These are phyloP conservation scores for Zoroaster sp. DNA, from an alignment of 53 echinoderm and acorn worm genomes.

Conservation along the genomic window DNA sequence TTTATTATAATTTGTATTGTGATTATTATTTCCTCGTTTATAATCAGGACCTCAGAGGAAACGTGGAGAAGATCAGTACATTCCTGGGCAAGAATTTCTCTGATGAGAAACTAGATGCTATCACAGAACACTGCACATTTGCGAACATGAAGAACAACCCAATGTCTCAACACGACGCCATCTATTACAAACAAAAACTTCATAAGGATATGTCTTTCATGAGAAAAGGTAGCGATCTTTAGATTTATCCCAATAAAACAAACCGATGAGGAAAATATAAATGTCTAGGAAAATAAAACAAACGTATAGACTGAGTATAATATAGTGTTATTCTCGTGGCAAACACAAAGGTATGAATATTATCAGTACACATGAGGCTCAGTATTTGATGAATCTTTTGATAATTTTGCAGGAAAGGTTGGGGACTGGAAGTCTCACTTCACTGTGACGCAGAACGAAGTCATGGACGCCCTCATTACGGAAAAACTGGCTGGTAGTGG, in stretches of 20 bases:
- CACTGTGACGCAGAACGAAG: conserved; percentile 48
- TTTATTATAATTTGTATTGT: too few relatives aligned
- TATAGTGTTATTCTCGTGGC: too few relatives aligned
- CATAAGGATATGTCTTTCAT: background rate
- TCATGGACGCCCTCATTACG: conserved; percentile 5
- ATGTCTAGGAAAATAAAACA: background rate
- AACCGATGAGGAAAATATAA: background rate
- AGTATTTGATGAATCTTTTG: background rate
- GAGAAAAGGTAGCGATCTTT: conserved; percentile 21
- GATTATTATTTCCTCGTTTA: too few relatives aligned
- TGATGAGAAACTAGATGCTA: conserved; percentile 61
- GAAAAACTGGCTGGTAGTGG: conserved; percentile 24
- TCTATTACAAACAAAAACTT: background rate
- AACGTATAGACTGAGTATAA: too few relatives aligned
- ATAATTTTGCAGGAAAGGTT: conserved; percentile 13
- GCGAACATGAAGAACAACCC: conserved; percentile 78
- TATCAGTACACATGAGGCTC: background rate
- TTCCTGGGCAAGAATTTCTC: conserved; percentile 68
- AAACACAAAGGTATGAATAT: too few relatives aligned
- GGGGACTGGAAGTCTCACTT: conserved; percentile 49
- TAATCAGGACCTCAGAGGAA: conserved; percentile 66
- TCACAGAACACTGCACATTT: conserved; percentile 68
- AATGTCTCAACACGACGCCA: conserved; percentile 47
- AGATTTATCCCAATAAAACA: background rate
- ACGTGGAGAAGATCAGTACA: conserved; percentile 58